Base-by-base conservation (phyloP, 2,113 vertebrate genomes). In the Calidris pugnax region DNA sequence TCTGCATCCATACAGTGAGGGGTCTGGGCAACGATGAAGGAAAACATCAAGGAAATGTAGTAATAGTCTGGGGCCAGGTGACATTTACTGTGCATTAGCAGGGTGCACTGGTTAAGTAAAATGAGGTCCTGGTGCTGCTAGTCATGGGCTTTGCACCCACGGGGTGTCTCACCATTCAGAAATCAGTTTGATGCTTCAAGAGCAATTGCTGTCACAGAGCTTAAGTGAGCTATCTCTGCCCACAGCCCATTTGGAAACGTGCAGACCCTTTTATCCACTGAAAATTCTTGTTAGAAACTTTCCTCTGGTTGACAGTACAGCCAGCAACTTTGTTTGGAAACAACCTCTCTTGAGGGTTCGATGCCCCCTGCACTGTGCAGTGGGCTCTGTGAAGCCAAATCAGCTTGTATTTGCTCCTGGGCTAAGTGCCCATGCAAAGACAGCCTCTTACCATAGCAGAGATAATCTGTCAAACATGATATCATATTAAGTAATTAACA, bases 371-470 rank as follows among this genome's bases (percentile, higher is more conserved):
- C 20, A 3, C 71, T 13, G 16, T 10, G 45, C 48, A 14, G 12
- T 4, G 47, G 60, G 33, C 56, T 69, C 64, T 55, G 45, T 1
- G 14, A 95, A 92, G 88, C 56, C 75, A 56, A 96, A 91, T 28
- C 88, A 78, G 85, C 60, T 91, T 87, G 69, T 71, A 71, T 95
- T 91, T 93, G 74, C 45, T 85, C 69, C 71, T 83, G 92, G 89
- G 80, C 72, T 86, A 76, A 63, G 72, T 80, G 90, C 87, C 80
- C 84, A 95, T 59, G 26, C 33, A 74, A 85, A 87, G 85, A 78
- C 16, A 89, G 74, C 69, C 69, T 75, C 85, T 90, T 50, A 50
- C 47, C 74, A 55, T 7, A 63, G 85, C 74, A 92, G 64, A 90
- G 66, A 85, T 32, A 78, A 90, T 57, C 78, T 90, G 93, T 93